Conservation (phyloP, 1,140 invertebrate genomes). For the Scaptodrosophila lebanonensis region DNA sequence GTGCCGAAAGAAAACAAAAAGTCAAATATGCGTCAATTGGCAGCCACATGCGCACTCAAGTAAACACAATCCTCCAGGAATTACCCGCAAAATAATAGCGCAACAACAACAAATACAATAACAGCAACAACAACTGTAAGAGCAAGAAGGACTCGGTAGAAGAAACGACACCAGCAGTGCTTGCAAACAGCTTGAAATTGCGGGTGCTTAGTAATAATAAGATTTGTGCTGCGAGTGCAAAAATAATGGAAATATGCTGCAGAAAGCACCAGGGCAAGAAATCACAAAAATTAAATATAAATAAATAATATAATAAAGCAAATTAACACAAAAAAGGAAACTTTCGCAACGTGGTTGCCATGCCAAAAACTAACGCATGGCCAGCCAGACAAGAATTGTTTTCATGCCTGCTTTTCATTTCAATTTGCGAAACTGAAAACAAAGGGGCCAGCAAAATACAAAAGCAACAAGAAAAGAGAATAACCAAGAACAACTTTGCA, state of each 20-base stretch:
- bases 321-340: conserved; percentile 50
- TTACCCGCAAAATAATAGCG: conserved; percentile 64
- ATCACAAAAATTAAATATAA: conserved; percentile 20
- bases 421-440: conserved; percentile 28
- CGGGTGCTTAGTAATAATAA: conserved; percentile 61
- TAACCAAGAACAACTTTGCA: no score
- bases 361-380: not conserved
- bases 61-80: conserved; percentile 71
- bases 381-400: conserved; percentile 14
- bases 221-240: conserved; percentile 9
- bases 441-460: conserved; percentile 8
- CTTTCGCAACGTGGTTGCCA: conserved; percentile 10
- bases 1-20: conserved; percentile 43
- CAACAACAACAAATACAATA: conserved; percentile 19
- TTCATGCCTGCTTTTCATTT: conserved; percentile 21
- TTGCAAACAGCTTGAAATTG: conserved; percentile 34
- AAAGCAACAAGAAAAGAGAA: conserved; percentile 41
- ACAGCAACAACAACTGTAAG: not conserved
- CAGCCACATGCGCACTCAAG: conserved; percentile 72
- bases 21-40: conserved; percentile 74
- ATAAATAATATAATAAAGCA: conserved; percentile 63
- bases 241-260: conserved; percentile 19
- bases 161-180: no score
- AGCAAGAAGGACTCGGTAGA: conserved; percentile 1
- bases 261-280: not conserved